Base-by-base conservation (phyloP, 2,113 vertebrate species). In the Tyto alba region DNA sequence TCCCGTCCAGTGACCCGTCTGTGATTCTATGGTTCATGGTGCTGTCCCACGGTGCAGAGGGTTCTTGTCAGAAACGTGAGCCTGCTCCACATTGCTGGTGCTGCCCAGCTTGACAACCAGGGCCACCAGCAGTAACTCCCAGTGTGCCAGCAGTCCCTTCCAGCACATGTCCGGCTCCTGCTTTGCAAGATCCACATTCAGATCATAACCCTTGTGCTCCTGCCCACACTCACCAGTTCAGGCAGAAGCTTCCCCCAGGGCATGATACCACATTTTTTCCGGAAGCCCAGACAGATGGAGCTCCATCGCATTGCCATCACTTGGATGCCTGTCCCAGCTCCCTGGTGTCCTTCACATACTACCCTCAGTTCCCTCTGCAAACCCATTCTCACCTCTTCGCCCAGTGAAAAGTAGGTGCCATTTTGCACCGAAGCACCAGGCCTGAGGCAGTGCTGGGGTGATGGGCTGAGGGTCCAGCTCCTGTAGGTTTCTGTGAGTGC, bases 31-130 rank as follows among this genome's bases (percentile, higher is more conserved):
- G 19, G 43, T n/a, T 85, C 4, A 2, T 59, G 43, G 34, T 86
- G n/a, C 63, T 2, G 1, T 63, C 32, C 45, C 1, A 0, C 1
- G 2, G 12, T 36, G 36, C 57, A 72, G 53, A 13, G n/a, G 13
- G 47, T 38, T 94, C 57, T 52, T 73, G 29, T 69, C 66, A 52
- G 66, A 75, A 29, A 47, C 3, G 1, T 71, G 53, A 73, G 22
- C 29, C 13, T n/a, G 36, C 59, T 38, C 3, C 3, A 40, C 1
- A 1, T 43, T 1, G 4, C 30, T 53, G 30, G 6, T 83, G 41
- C 67, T 83, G 85, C 30, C 47, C 45, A 47, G 18, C 9, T 72
- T 5, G 2, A 67, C 29, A 68, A 27, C 62, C 2, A 16, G n/a
- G 38, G 50, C 47, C 40, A 67, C 27, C 30, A 40, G n/a, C 50